phyloP scores from a whole-genome alignment of 2,113 vertebrate species.

The Thalassarche chlororhynchos region DNA sequence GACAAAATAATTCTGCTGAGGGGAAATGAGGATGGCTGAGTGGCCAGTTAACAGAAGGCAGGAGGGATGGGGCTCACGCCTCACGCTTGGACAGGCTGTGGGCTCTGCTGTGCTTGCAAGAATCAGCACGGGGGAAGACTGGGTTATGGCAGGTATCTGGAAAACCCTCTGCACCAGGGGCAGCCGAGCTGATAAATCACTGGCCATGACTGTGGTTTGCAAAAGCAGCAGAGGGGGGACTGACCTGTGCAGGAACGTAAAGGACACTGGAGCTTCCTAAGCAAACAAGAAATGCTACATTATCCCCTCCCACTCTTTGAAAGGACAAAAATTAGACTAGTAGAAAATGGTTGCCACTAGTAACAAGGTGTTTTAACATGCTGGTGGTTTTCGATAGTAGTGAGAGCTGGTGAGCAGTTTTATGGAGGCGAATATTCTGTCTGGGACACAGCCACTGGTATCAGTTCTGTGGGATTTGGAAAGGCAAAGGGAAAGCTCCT shows the following conservation, averaged over 20 bases:
- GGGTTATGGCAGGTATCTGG: neutral
- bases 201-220: neutral
- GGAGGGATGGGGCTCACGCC: neutral
- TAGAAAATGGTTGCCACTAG: conserved; percentile 46
- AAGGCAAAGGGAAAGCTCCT: neutral
- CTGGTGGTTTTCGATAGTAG: neutral
- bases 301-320: neutral
- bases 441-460: neutral
- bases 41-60: neutral
- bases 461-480: neutral
- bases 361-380: conserved; percentile 18
- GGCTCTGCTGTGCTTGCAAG: neutral
- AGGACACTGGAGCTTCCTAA: neutral
- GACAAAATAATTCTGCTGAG: neutral
- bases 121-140: neutral
- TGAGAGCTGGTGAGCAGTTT: neutral
- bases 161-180: neutral
- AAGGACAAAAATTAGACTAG: neutral
- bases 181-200: neutral
- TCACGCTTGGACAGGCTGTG: neutral
- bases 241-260: neutral
- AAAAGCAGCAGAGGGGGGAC: neutral
- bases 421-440: neutral
- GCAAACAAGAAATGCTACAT: neutral
- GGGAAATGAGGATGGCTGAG: neutral